Evolutionary conservation across 2,797 vertebrate genomes (phyloP).

Genomic region (Sus cebifrons): DNA sequence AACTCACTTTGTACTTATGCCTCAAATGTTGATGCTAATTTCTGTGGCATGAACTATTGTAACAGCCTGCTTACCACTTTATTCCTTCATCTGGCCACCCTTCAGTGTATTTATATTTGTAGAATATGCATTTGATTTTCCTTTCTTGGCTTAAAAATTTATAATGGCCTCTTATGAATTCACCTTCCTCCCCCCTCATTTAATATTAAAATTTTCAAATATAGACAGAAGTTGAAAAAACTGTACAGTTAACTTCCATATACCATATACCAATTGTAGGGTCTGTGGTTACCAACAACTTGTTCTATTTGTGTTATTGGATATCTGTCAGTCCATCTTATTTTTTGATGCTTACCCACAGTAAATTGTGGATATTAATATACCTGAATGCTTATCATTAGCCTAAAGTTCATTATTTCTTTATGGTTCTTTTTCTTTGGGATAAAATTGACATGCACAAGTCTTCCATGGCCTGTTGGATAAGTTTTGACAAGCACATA

Average conservation of each 20-base stretch:
- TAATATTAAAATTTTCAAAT: slow-evolving; percentile 52
- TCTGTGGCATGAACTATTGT: not conserved
- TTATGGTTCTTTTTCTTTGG: slow-evolving; percentile 47
- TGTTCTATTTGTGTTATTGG: slow-evolving; percentile 19
- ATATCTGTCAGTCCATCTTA: slow-evolving; percentile 17
- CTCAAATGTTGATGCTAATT: slow-evolving; percentile 14
- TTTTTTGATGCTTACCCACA: slow-evolving; percentile 63
- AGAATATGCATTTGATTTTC: slow-evolving; percentile 45
- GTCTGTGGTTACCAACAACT: slow-evolving; percentile 13
- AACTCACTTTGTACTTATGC: slow-evolving; percentile 20
- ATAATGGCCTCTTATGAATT: not conserved
- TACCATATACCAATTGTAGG: not conserved
- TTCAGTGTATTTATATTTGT: slow-evolving; percentile 22
- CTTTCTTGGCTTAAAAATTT: slow-evolving; percentile 1
- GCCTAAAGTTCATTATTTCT: slow-evolving; percentile 10
- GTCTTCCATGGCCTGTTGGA: not conserved
- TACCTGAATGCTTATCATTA: not conserved
- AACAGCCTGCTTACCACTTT: not conserved
- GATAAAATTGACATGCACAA: not conserved
- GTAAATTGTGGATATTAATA: not conserved
- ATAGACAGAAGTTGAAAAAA: slow-evolving; percentile 57
- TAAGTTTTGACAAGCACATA: slow-evolving; percentile 36
- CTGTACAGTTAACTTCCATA: not conserved
- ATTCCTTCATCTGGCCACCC: not conserved
- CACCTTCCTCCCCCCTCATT: not conserved